Conservation (phyloP, 2,113 vertebrate genomes). For the Addax nasomaculatus region DNA sequence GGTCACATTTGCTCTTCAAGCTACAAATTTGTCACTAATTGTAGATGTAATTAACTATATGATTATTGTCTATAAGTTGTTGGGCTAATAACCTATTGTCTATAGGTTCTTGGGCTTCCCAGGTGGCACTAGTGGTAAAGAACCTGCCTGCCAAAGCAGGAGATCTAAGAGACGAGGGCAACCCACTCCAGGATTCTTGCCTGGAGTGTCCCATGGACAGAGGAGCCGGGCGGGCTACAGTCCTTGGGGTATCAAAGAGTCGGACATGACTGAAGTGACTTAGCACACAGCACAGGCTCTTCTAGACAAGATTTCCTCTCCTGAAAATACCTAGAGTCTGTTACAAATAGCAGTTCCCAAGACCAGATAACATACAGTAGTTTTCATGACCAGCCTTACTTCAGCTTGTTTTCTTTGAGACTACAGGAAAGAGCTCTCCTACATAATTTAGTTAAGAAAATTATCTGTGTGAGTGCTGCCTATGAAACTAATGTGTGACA, state of each 20-base stretch:
- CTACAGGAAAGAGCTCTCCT: neutral
- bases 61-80: neutral
- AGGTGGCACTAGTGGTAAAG: neutral
- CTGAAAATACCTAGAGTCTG: neutral
- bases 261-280: neutral
- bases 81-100: neutral
- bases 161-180: neutral
- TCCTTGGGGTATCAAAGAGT: neutral
- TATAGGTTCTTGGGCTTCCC: neutral
- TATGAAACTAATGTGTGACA: neutral
- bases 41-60: neutral
- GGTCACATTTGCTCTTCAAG: neutral
- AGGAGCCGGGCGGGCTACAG: neutral
- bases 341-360: neutral
- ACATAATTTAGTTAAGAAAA: slow-evolving; percentile 14
- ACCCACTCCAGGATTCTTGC: neutral
- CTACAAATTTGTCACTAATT: slow-evolving; percentile 16
- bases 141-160: neutral
- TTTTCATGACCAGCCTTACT: neutral
- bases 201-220: neutral
- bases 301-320: neutral
- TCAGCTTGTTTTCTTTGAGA: neutral
- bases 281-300: neutral
- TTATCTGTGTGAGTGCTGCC: neutral
- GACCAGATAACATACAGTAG: neutral